Percentiles rank a stretch among this genome's conserved stretches.
Conservation (phyloP, 64 coral and sea anemone genomes). For the Stichodactyla helianthus region DNA sequence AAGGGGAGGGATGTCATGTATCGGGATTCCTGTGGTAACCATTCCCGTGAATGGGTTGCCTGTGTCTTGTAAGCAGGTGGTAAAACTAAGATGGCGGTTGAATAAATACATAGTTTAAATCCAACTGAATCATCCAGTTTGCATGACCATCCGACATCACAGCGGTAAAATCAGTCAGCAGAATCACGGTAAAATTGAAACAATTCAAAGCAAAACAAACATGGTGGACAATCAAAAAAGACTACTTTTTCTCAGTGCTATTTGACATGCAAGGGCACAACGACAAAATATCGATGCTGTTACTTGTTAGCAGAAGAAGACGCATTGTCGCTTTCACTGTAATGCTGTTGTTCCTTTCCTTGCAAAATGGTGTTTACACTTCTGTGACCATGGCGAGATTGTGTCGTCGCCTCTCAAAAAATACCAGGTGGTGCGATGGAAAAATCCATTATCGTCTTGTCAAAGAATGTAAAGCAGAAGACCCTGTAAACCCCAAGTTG, state of each 20-base stretch:
- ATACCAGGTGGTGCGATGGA: too few species aligned
- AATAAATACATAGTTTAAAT: too few species aligned
- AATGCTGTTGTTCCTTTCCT: not conserved
- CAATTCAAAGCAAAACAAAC: not conserved
- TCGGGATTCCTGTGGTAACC: too few species aligned
- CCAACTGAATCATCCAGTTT: too few species aligned
- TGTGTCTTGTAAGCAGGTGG: too few species aligned
- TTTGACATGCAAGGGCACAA: not conserved
- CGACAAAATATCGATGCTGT: not conserved
- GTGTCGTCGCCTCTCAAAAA: too few species aligned
- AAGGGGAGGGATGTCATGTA: too few species aligned
- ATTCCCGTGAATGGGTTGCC: too few species aligned
- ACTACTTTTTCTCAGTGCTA: not conserved
- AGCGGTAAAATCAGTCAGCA: not conserved
- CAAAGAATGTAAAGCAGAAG: not conserved
- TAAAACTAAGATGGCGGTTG: too few species aligned
- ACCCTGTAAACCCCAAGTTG: not conserved
- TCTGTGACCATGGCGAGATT: too few species aligned
- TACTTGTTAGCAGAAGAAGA: not conserved
- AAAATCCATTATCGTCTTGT: conserved; percentile 18
- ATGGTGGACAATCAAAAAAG: not conserved
- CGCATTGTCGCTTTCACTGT: not conserved
- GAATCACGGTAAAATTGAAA: not conserved
- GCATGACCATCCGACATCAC: too few species aligned
- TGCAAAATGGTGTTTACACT: too few species aligned